These are phyloP conservation scores for Tapirus indicus DNA, from an alignment of 2,797 vertebrate genomes.

Conservation along the genomic window DNA sequence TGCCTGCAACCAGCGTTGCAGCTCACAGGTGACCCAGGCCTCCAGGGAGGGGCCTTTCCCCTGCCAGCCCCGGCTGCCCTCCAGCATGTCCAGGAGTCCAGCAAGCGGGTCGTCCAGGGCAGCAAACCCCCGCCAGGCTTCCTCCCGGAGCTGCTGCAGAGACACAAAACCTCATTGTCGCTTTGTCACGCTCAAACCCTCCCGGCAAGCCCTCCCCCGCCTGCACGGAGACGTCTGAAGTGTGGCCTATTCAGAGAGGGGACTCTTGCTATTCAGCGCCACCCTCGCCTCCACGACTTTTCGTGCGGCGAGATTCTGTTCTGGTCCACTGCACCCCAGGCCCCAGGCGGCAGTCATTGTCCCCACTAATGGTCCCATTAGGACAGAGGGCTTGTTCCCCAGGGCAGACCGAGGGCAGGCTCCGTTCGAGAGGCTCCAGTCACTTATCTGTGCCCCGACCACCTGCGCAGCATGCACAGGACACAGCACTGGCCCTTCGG, in stretches of 20 bases:
- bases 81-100: slow-evolving; percentile 84
- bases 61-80: slow-evolving; percentile 24
- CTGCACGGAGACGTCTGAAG: slow-evolving; percentile 65
- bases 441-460: neutral
- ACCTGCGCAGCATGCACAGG: neutral
- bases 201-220: slow-evolving; percentile 69
- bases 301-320: slow-evolving; percentile 84
- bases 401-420: slow-evolving; percentile 77
- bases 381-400: slow-evolving; percentile 83
- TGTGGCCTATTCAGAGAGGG: slow-evolving; percentile 86
- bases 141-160: slow-evolving; percentile 83
- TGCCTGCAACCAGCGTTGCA: slow-evolving; percentile 82
- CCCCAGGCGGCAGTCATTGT: slow-evolving; percentile 84
- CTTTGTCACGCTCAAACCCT: slow-evolving; percentile 67
- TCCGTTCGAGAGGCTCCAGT: neutral
- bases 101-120: slow-evolving; percentile 79
- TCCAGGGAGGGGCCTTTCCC: slow-evolving; percentile 77
- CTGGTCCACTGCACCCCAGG: slow-evolving; percentile 81
- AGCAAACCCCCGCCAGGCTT: slow-evolving; percentile 80
- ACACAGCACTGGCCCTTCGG: no score
- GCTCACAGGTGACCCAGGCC: slow-evolving; percentile 74
- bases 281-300: slow-evolving; percentile 80
- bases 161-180: slow-evolving; percentile 80
- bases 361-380: slow-evolving; percentile 84
- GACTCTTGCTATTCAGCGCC: slow-evolving; percentile 85